phyloP scores from a whole-genome alignment of 2,113 vertebrate species.

The Odobenus rosmarus region DNA sequence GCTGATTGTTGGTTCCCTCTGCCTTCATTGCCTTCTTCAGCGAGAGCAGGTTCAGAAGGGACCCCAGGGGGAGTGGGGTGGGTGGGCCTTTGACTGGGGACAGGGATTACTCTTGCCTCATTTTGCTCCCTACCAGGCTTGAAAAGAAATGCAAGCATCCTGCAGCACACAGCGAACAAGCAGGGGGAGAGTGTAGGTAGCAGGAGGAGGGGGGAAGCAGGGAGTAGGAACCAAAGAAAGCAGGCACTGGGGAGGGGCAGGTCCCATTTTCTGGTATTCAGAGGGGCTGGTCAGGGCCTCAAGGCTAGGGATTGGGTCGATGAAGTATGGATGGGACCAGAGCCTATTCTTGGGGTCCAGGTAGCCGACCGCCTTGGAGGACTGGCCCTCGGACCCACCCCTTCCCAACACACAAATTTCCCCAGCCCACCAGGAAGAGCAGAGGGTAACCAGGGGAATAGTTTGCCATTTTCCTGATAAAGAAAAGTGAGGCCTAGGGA shows the following conservation, averaged over 20 bases:
- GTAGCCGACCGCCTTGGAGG: not conserved
- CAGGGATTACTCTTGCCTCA: not conserved
- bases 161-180: not conserved
- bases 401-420: not conserved
- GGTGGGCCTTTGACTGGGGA: not conserved
- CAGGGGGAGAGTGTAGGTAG: not conserved
- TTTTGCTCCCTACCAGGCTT: not conserved
- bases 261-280: not conserved
- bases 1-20: not conserved
- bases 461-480: constrained; percentile 14
- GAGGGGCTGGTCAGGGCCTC: not conserved
- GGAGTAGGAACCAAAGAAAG: not conserved
- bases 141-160: constrained; percentile 30
- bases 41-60: not conserved
- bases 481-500: constrained; percentile 9
- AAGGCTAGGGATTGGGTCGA: not conserved
- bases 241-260: not conserved
- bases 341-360: not conserved
- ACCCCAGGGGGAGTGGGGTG: not conserved
- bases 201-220: not conserved
- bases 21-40: not conserved
- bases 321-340: not conserved
- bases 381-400: not conserved
- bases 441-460: not conserved
- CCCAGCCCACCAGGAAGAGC: not conserved